Conservation (phyloP, 30 jellyfish, hydroid and myxozoan species). For the Sanderia malayensis region DNA sequence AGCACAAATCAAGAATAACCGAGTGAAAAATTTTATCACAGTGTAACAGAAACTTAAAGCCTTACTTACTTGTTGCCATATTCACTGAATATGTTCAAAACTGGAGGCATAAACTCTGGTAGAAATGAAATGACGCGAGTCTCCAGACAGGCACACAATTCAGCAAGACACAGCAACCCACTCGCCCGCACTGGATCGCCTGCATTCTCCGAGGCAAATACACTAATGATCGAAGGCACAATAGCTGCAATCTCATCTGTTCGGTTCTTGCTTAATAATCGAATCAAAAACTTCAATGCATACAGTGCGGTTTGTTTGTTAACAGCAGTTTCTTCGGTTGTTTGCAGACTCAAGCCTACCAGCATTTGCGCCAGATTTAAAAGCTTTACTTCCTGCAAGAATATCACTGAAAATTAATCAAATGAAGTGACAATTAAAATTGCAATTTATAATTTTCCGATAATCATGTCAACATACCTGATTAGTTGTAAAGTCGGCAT, state of each 20-base stretch:
- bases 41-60: too few species aligned
- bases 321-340: constrained; percentile 33
- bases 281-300: constrained; percentile 49
- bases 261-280: constrained; percentile 23
- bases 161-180: constrained; percentile 81
- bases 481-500: constrained; percentile 12
- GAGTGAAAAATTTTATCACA: too few species aligned
- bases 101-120: constrained; percentile 66
- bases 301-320: constrained; percentile 76
- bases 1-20: too few species aligned
- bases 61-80: constrained; percentile 39
- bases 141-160: constrained; percentile 38
- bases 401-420: too few species aligned
- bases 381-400: constrained; percentile 28
- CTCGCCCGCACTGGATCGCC: constrained; percentile 51
- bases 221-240: constrained; percentile 35
- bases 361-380: constrained; percentile 19
- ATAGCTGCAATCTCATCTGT: constrained; percentile 18
- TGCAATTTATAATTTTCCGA: too few species aligned
- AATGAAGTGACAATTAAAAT: too few species aligned
- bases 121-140: constrained; percentile 58
- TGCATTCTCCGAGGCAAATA: constrained; percentile 15
- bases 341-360: constrained; percentile 11
- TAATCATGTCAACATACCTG: constrained; percentile 83
- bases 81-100: constrained; percentile 30